Conservation (phyloP, 2,888 invertebrate genomes). For the Tethea ocularis region DNA sequence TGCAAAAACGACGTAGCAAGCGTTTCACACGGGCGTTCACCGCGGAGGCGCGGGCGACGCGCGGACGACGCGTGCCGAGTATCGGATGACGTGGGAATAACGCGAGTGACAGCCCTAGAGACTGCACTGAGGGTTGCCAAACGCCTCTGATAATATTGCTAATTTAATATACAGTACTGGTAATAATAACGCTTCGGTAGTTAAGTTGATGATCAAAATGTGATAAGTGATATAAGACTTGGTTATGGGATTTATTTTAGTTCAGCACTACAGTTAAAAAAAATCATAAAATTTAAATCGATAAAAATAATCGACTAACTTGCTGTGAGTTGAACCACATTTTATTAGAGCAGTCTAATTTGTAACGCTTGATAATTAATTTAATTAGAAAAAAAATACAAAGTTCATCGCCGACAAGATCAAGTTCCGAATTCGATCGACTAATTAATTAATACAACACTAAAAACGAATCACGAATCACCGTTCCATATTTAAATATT, state of each 20-base stretch:
- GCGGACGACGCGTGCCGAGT: conserved; percentile 34
- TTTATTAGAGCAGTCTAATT: too few relatives aligned
- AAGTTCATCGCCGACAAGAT: too few relatives aligned
- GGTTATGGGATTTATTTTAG: too few relatives aligned
- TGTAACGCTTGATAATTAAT: too few relatives aligned
- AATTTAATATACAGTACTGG: conserved; percentile 1
- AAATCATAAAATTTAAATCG: background rate
- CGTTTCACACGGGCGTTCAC: conserved; percentile 8
- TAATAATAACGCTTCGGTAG: background rate
- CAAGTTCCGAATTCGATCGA: background rate
- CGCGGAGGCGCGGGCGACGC: conserved; percentile 23
- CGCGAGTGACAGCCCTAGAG: conserved; percentile 5
- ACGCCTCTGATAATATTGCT: background rate
- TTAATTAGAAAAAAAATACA: too few relatives aligned
- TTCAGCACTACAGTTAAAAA: background rate
- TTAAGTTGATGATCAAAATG: background rate
- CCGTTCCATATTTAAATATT: background rate
- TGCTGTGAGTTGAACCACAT: too few relatives aligned
- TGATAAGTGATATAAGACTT: background rate
- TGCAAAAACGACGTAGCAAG: conserved; percentile 9
- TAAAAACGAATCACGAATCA: background rate
- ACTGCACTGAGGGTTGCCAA: background rate
- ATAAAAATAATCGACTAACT: background rate
- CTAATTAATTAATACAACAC: background rate
- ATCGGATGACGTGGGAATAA: conserved; percentile 36